Evolutionary conservation across 2,113 vertebrate genomes (phyloP).

Genomic region (Mus pahari): DNA sequence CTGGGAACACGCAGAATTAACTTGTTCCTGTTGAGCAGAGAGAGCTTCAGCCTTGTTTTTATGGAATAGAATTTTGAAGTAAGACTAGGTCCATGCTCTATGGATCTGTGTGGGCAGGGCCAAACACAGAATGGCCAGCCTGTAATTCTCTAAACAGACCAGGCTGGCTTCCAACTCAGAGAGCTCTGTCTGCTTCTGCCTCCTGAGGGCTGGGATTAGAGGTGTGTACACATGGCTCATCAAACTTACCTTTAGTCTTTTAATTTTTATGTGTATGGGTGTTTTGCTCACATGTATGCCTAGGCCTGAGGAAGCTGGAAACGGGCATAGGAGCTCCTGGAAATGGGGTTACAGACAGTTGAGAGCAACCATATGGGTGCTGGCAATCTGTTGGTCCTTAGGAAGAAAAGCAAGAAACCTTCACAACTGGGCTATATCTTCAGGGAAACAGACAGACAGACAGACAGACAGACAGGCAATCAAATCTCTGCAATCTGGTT

Average conservation of each 20-base stretch:
- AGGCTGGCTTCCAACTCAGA: not conserved
- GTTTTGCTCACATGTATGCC: not conserved
- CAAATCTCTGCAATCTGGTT: not conserved
- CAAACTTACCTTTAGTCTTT: conserved; percentile 11
- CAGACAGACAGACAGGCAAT: too few relatives aligned
- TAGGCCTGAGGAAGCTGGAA: not conserved
- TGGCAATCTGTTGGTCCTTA: not conserved
- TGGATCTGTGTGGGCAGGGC: not conserved
- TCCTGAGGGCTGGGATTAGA: not conserved
- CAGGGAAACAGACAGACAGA: not conserved
- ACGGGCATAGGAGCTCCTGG: not conserved
- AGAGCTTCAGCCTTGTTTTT: conserved; percentile 48
- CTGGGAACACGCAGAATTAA: conserved; percentile 33
- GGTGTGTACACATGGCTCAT: not conserved
- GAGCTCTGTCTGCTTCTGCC: not conserved
- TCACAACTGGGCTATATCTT: not conserved
- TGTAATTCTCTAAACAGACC: not conserved
- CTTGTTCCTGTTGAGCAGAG: conserved; percentile 10
- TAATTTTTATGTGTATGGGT: not conserved
- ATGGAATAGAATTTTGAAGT: not conserved
- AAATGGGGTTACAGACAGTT: not conserved
- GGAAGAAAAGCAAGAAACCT: not conserved
- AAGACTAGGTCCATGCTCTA: not conserved
- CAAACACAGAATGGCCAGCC: not conserved
- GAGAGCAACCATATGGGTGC: not conserved